Evolutionary conservation across 2,888 invertebrate species (phyloP).

Genomic region (Orthonevra nobilis): DNA sequence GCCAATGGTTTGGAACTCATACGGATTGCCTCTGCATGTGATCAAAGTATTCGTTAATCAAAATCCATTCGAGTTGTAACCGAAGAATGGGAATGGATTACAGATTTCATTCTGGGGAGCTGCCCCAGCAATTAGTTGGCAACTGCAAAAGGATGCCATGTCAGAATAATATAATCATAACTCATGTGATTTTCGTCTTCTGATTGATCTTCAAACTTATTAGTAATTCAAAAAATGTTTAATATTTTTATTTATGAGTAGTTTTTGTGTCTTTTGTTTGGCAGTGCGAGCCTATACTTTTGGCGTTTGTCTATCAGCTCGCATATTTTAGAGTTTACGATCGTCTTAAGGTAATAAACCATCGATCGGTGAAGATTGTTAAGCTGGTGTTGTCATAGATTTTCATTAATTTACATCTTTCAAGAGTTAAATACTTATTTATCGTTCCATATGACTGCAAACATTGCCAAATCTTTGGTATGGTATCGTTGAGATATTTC

Average conservation of each 20-base stretch:
- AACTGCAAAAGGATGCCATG: slow-evolving; percentile 2
- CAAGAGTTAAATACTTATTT: slow-evolving; percentile 1
- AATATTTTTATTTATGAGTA: slow-evolving; percentile 5
- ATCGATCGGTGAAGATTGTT: background rate
- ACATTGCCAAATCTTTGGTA: background rate
- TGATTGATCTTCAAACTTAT: slow-evolving; percentile 20
- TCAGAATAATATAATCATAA: slow-evolving; percentile 32
- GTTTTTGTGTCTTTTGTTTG: slow-evolving; percentile 14
- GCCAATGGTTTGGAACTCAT: background rate
- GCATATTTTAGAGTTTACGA: slow-evolving; percentile 3
- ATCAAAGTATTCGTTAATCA: background rate
- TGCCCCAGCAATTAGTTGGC: background rate
- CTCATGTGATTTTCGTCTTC: slow-evolving; percentile 13
- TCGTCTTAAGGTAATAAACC: background rate
- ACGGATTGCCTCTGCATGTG: background rate
- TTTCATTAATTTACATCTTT: slow-evolving; percentile 5
- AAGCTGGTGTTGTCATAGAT: background rate
- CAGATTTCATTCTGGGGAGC: background rate
- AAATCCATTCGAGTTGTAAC: background rate
- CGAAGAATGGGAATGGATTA: background rate
- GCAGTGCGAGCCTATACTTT: background rate
- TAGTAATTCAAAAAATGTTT: slow-evolving; percentile 32
- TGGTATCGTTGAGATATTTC: background rate
- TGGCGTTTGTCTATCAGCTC: slow-evolving; percentile 6
- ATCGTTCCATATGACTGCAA: slow-evolving; percentile 15